Conservation (phyloP, 2,113 vertebrate genomes). For the Tenebrosternarchus preto region DNA sequence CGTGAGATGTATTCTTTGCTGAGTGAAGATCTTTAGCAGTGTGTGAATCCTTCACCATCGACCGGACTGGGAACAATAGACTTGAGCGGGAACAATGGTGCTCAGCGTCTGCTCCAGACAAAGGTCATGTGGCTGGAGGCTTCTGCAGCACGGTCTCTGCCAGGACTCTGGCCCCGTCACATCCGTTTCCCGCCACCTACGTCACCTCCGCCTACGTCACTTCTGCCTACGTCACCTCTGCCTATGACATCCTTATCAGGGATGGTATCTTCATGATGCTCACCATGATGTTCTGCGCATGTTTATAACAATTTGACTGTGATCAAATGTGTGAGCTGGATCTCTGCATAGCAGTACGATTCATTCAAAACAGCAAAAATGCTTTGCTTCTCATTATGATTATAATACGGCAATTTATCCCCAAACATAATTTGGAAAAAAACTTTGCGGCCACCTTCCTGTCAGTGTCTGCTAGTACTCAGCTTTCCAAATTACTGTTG, state of each 20-base stretch:
- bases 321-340: not conserved
- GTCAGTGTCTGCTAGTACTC: constrained; percentile 20
- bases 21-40: constrained; percentile 19
- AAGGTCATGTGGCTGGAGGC: no score
- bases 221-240: no score
- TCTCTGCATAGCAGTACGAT: not conserved
- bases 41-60: constrained; percentile 23
- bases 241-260: no score
- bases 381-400: not conserved
- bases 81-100: no score
- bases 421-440: not conserved
- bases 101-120: no score
- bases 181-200: no score
- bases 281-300: not conserved
- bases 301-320: not conserved
- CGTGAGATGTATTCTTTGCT: no score
- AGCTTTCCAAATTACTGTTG: constrained; percentile 52
- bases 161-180: no score
- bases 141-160: no score
- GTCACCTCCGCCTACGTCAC: no score
- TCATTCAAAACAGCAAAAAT: not conserved
- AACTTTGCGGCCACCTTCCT: not conserved
- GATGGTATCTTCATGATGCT: not conserved
- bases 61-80: no score
- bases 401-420: not conserved